A percentile compares a stretch with the other conserved stretches of the same genome.
Evolutionary conservation across 2,113 vertebrate genomes (phyloP).

Genomic region (Poeciliopsis occidentalis): DNA sequence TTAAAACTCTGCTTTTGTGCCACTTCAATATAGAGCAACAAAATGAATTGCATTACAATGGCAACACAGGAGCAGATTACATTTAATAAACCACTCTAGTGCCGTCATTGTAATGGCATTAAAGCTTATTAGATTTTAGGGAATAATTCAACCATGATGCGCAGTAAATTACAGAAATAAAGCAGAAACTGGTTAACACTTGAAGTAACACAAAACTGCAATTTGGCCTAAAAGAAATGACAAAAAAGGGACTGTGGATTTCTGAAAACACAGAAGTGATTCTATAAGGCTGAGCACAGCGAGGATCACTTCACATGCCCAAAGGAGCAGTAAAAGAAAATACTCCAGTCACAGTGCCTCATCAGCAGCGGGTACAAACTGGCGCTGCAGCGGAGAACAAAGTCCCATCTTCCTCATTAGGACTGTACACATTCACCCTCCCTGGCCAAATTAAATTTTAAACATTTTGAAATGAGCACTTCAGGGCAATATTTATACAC

Average conservation of each 20-base stretch:
- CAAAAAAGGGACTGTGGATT: neutral
- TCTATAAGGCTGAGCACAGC: conserved; percentile 30
- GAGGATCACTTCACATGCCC: conserved; percentile 29
- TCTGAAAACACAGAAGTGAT: conserved; percentile 16
- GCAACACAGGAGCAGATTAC: conserved; percentile 15
- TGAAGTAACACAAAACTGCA: neutral
- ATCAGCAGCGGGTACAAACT: conserved; percentile 40
- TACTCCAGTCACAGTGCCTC: conserved; percentile 18
- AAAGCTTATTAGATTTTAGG: neutral
- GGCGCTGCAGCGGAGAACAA: conserved; percentile 43
- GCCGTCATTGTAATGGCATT: neutral
- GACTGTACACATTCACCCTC: conserved; percentile 36
- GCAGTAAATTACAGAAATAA: conserved; percentile 23
- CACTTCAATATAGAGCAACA: conserved; percentile 43
- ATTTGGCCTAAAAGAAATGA: neutral
- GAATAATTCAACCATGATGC: neutral
- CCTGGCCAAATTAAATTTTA: conserved; percentile 38
- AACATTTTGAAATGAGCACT: conserved; percentile 43
- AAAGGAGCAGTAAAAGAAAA: conserved; percentile 41
- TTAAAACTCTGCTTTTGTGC: conserved; percentile 47
- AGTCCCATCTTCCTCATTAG: conserved; percentile 34
- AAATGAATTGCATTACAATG: conserved; percentile 45
- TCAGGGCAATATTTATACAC: conserved; percentile 39
- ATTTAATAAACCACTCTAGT: neutral
- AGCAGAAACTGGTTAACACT: conserved; percentile 16